Evolutionary conservation across 1,140 invertebrate genomes (phyloP).

Genomic region (Pomacea maculata): DNA sequence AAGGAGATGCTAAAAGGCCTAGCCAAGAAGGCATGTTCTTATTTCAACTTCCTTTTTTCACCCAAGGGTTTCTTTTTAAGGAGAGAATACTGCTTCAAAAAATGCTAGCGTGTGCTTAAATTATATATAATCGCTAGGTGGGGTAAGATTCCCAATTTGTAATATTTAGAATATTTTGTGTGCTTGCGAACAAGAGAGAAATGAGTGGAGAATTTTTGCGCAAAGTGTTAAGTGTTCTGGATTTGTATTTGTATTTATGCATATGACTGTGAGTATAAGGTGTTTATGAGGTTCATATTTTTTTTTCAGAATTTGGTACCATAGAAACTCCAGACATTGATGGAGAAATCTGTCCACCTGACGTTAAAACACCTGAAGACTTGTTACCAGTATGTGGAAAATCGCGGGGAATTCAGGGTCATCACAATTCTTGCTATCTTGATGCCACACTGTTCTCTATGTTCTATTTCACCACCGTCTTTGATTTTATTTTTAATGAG

Average conservation of each 20-base stretch:
- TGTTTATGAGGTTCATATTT: background rate
- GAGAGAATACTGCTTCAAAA: no score
- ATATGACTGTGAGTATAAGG: no score
- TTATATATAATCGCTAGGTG: no score
- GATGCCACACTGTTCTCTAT: slow-evolving; percentile 96
- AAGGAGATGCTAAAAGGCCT: slow-evolving; percentile 66
- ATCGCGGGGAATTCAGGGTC: slow-evolving; percentile 88
- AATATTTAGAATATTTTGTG: no score
- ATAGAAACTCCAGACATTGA: slow-evolving; percentile 79
- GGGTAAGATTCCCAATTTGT: no score
- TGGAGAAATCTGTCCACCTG: slow-evolving; percentile 81
- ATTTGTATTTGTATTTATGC: no score
- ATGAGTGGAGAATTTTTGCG: no score
- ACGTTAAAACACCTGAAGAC: slow-evolving; percentile 35
- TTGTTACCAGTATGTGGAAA: slow-evolving; percentile 59
- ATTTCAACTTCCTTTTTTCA: background rate
- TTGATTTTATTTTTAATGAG: slow-evolving; percentile 87
- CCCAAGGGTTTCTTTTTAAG: no score
- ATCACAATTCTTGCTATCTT: slow-evolving; percentile 97
- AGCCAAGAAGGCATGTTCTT: background rate
- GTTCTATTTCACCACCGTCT: slow-evolving; percentile 95
- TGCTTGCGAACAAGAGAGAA: no score
- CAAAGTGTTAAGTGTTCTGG: no score
- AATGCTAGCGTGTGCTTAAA: no score
- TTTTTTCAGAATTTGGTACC: slow-evolving; percentile 67